phyloP scores from a whole-genome alignment of 2,888 invertebrate genomes.

The Sepiola atlantica region DNA sequence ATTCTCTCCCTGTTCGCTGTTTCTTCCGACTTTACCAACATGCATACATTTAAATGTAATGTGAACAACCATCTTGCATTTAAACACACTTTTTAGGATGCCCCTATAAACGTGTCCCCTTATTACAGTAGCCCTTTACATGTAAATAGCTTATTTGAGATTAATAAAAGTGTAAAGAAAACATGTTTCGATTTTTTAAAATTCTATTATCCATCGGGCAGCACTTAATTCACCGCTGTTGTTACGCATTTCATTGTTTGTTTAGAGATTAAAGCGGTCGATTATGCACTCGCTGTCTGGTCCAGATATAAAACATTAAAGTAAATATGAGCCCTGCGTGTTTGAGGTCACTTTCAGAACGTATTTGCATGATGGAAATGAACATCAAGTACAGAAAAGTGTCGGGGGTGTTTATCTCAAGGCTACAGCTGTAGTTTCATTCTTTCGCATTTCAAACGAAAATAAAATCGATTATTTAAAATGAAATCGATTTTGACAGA shows the following conservation, averaged over 20 bases:
- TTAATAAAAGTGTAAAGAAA: no score
- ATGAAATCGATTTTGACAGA: neutral
- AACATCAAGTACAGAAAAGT: no score
- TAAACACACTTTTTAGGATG: no score
- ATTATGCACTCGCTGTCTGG: neutral
- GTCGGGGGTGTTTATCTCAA: neutral
- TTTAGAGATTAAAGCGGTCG: neutral
- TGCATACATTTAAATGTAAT: no score
- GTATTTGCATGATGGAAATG: no score
- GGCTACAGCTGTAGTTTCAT: neutral
- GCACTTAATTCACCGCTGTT: slow-evolving; percentile 17
- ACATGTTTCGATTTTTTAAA: no score
- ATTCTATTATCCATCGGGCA: neutral
- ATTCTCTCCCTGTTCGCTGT: no score
- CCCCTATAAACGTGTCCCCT: no score
- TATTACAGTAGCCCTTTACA: no score
- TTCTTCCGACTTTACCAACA: no score
- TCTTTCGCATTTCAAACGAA: neutral
- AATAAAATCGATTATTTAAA: neutral
- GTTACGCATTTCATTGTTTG: neutral
- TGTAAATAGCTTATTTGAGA: no score
- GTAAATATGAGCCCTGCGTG: neutral
- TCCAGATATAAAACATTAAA: neutral
- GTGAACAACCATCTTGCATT: no score
- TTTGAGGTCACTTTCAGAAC: neutral